Evolutionary conservation across 2,113 vertebrate genomes (phyloP).

Genomic region (Meriones unguiculatus): DNA sequence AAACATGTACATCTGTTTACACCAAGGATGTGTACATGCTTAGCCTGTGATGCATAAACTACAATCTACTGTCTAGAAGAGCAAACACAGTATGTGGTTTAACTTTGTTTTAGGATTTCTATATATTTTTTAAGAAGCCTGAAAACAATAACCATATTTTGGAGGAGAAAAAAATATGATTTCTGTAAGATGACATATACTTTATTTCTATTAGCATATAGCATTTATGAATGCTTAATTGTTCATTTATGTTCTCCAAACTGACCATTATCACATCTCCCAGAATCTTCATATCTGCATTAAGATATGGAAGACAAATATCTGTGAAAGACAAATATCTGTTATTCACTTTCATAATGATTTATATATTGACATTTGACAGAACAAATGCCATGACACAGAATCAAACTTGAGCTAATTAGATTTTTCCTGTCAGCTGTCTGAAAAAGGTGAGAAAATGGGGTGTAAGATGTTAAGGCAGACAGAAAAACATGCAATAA

Average conservation of each 20-base stretch:
- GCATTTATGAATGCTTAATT: not conserved
- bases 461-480: not conserved
- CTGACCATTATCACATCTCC: not conserved
- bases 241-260: slow-evolving; percentile 18
- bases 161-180: not conserved
- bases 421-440: not conserved
- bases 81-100: not conserved
- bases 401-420: not conserved
- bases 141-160: slow-evolving; percentile 57
- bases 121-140: not conserved
- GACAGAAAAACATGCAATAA: not conserved
- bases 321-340: slow-evolving; percentile 18
- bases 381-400: not conserved
- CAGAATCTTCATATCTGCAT: not conserved
- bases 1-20: slow-evolving; percentile 20
- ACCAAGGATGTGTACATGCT: not conserved
- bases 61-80: not conserved
- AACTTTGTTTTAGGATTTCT: slow-evolving; percentile 25
- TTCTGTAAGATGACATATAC: slow-evolving; percentile 27
- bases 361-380: not conserved
- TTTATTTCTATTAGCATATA: not conserved
- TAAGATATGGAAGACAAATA: not conserved
- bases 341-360: not conserved
- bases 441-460: not conserved
- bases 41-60: slow-evolving; percentile 37